phyloP scores from a whole-genome alignment of 1,140 invertebrate species.

The Danaus plexippus region DNA sequence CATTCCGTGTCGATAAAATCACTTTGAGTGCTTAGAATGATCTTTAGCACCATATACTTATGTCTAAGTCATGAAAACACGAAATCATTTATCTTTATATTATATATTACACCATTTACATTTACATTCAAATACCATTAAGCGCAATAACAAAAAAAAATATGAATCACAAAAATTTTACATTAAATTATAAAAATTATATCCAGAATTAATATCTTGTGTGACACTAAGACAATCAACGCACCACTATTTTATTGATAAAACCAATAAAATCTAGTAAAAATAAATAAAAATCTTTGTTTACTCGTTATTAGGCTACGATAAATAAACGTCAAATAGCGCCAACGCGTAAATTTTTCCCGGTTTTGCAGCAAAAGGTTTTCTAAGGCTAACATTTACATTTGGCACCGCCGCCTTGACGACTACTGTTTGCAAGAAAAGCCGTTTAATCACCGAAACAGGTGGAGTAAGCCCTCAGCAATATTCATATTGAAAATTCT shows the following conservation, averaged over 20 bases:
- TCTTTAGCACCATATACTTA: no score
- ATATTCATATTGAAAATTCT: constrained; percentile 53
- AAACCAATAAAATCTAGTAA: no score
- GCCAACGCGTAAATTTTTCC: constrained; percentile 48
- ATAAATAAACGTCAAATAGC: constrained; percentile 20
- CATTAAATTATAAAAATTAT: no score
- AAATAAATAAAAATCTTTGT: constrained; percentile 7
- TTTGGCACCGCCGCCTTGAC: constrained; percentile 38
- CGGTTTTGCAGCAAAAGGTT: constrained; percentile 49
- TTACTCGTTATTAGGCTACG: constrained; percentile 14
- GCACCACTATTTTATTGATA: no score
- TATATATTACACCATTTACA: no score
- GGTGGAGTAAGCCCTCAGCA: constrained; percentile 49
- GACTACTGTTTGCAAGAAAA: constrained; percentile 42
- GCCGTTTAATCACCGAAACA: constrained; percentile 66
- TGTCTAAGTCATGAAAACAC: no score
- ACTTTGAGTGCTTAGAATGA: constrained; percentile 39
- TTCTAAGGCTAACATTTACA: constrained; percentile 56
- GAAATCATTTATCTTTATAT: no score
- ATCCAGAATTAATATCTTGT: no score
- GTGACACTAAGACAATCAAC: no score
- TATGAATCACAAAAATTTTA: no score
- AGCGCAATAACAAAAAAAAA: no score
- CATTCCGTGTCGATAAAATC: constrained; percentile 58
- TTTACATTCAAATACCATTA: no score